Evolutionary conservation across 2,888 invertebrate species (phyloP).

Genomic region (Resseliella maxima): DNA sequence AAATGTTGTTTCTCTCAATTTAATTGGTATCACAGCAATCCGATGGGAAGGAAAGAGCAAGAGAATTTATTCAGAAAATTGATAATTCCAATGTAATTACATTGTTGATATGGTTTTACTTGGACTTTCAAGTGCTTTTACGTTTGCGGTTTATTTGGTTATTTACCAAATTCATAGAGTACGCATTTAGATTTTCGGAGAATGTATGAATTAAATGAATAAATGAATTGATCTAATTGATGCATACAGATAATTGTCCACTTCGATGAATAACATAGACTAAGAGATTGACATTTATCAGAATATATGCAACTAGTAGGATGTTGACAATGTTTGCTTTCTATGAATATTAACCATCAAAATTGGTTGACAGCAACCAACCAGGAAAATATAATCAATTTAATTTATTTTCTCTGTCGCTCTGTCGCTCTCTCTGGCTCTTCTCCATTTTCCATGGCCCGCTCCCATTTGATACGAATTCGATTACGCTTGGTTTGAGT

Average conservation of each 20-base stretch:
- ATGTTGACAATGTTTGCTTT: not conserved
- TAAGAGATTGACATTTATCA: not conserved
- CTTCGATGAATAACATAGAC: not conserved
- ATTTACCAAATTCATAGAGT: not conserved
- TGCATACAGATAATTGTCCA: not conserved
- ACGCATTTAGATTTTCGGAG: not conserved
- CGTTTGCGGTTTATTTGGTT: not conserved
- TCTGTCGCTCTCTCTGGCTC: not conserved
- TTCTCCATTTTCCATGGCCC: not conserved
- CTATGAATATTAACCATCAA: not conserved
- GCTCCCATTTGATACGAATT: not conserved
- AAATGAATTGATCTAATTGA: not conserved
- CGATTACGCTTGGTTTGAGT: not conserved
- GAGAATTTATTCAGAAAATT: conserved; percentile 14
- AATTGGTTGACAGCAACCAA: not conserved
- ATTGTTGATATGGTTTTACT: not conserved
- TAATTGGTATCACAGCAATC: too few relatives aligned
- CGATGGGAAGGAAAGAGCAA: not conserved
- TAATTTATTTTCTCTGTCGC: not conserved
- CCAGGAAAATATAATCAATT: conserved; percentile 46
- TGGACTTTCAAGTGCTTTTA: not conserved
- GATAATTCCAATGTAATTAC: conserved; percentile 26
- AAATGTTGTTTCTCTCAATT: not conserved
- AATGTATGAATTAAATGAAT: not conserved
- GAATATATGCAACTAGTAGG: not conserved